A percentile compares a stretch with the other conserved stretches of the same genome.
Evolutionary conservation across 2,113 vertebrate genomes (phyloP).

Genomic region (Sinocyclocheilus grahami): DNA sequence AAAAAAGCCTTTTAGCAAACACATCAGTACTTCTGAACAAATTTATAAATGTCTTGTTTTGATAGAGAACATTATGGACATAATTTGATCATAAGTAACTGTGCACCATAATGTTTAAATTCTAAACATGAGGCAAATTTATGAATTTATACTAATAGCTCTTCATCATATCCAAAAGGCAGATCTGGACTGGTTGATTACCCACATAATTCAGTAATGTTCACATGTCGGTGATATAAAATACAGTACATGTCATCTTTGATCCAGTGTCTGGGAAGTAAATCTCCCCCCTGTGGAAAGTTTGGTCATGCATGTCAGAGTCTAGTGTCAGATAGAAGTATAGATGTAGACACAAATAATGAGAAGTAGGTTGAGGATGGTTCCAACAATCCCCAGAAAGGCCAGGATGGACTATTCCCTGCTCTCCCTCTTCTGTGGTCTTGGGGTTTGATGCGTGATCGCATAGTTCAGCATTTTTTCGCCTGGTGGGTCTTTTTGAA

Average conservation of each 20-base stretch:
- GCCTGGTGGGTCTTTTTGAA: slow-evolving; percentile 73
- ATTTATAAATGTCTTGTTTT: background rate
- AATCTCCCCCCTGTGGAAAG: background rate
- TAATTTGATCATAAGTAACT: background rate
- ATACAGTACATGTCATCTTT: background rate
- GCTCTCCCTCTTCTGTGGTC: slow-evolving; percentile 78
- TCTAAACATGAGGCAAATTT: background rate
- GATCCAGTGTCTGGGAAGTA: background rate
- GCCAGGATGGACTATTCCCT: slow-evolving; percentile 83
- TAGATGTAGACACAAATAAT: slow-evolving; percentile 88
- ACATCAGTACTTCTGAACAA: background rate
- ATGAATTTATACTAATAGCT: background rate
- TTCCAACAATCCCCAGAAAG: slow-evolving; percentile 83
- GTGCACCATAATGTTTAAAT: background rate
- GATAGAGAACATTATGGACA: background rate
- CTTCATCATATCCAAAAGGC: background rate
- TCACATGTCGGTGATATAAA: background rate
- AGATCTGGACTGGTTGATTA: background rate
- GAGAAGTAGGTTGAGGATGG: slow-evolving; percentile 82
- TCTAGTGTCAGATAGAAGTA: slow-evolving; percentile 69
- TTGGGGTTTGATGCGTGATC: slow-evolving; percentile 78
- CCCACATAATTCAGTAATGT: background rate
- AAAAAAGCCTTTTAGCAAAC: too few species aligned
- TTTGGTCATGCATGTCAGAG: background rate
- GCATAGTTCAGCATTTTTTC: slow-evolving; percentile 83